Conservation (phyloP, 2,797 vertebrate species). For the Choloepus didactylus region DNA sequence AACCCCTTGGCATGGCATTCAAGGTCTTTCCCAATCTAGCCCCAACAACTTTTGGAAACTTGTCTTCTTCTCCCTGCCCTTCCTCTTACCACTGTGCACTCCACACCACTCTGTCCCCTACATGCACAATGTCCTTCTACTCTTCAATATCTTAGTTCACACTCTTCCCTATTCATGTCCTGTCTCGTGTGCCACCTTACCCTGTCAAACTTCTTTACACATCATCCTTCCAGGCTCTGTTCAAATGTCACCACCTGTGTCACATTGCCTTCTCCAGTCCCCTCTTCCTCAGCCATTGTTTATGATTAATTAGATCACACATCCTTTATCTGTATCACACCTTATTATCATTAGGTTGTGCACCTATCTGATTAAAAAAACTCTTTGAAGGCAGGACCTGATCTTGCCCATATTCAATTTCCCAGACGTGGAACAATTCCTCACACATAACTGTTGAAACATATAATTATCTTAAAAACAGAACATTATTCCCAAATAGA, state of each 20-base stretch:
- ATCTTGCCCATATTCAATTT: conserved; percentile 25
- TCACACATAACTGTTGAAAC: not conserved
- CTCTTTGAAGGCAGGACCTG: not conserved
- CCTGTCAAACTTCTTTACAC: not conserved
- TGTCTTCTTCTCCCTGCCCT: too few species aligned
- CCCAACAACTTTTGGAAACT: not conserved
- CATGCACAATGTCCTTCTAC: not conserved
- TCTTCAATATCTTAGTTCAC: not conserved
- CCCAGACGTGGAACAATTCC: conserved; percentile 24
- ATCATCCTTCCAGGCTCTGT: not conserved
- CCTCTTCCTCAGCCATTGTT: not conserved
- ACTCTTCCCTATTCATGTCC: not conserved
- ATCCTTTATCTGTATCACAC: not conserved
- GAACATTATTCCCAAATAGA: not conserved
- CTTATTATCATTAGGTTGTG: not conserved
- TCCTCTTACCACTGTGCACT: not conserved
- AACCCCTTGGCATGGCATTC: not conserved
- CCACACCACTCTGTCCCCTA: not conserved
- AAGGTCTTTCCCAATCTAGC: not conserved
- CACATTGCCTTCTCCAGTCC: not conserved
- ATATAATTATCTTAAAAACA: not conserved
- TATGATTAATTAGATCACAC: not conserved
- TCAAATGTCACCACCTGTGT: not conserved
- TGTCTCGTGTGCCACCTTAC: not conserved
- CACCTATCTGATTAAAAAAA: conserved; percentile 58